A percentile compares a stretch with the other conserved stretches of the same genome.
These are phyloP conservation scores for Orthonychiurus folsomi DNA, from an alignment of 2,888 invertebrate species.

Conservation along the genomic window DNA sequence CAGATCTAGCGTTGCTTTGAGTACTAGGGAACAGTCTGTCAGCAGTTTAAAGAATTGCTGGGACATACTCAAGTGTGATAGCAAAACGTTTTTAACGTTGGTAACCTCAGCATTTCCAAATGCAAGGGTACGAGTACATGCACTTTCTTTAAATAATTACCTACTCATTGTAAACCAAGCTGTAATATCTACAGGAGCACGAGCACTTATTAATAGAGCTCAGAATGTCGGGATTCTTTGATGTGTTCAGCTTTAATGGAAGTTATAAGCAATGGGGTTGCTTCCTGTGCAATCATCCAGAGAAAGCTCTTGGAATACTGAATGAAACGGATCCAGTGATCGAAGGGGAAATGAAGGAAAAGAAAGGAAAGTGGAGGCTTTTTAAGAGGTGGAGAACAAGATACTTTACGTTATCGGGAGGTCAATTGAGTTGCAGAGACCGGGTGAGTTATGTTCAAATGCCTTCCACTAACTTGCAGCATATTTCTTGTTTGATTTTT, in stretches of 20 bases:
- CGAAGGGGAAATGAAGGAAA: constrained; percentile 82
- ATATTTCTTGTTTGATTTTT: too few species aligned
- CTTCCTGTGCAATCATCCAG: constrained; percentile 55
- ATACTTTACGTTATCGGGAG: constrained; percentile 87
- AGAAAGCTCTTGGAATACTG: constrained; percentile 58
- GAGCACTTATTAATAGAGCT: constrained; percentile 77
- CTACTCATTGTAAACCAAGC: background rate
- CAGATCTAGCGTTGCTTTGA: constrained; percentile 64
- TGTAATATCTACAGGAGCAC: constrained; percentile 66
- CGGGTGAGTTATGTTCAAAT: constrained; percentile 3
- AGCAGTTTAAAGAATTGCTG: constrained; percentile 79
- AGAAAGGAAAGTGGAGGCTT: constrained; percentile 82
- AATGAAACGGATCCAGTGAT: constrained; percentile 75
- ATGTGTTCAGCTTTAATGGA: constrained; percentile 75
- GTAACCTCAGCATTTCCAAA: constrained; percentile 92
- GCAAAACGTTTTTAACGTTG: constrained; percentile 76
- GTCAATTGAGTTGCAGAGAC: constrained; percentile 65
- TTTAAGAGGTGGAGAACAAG: constrained; percentile 86
- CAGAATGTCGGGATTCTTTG: constrained; percentile 76
- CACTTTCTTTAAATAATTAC: constrained; percentile 45
- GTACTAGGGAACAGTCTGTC: constrained; percentile 70
- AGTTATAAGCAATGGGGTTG: constrained; percentile 68
- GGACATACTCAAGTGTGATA: constrained; percentile 87
- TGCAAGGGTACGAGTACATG: too few species aligned
- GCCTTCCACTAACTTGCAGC: too few species aligned